phyloP scores from a whole-genome alignment of 2,888 invertebrate species.

The Mythimna pallens region DNA sequence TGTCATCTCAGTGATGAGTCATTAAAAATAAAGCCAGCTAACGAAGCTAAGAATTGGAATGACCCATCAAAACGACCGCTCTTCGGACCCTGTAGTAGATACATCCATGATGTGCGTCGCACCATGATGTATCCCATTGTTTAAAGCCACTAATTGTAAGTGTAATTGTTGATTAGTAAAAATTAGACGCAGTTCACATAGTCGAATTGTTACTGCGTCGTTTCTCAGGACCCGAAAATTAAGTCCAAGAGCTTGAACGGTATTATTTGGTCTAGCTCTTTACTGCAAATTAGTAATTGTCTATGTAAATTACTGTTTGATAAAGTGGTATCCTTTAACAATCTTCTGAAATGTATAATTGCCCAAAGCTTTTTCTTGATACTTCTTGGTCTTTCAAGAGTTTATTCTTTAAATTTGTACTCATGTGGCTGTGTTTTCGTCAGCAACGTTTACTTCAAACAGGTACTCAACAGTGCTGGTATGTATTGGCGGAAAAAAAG shows the following conservation, averaged over 20 bases:
- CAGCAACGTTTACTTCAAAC: too few species aligned
- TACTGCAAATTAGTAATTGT: too few species aligned
- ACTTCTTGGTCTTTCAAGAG: too few species aligned
- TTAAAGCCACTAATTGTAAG: slow-evolving; percentile 47
- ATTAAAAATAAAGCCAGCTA: slow-evolving; percentile 29
- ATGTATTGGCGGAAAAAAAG: too few species aligned
- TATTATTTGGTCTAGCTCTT: neutral
- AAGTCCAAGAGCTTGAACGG: neutral
- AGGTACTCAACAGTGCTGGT: too few species aligned
- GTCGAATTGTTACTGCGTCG: slow-evolving; percentile 8
- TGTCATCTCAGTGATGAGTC: slow-evolving; percentile 18
- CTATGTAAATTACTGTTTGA: too few species aligned
- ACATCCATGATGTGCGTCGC: slow-evolving; percentile 15
- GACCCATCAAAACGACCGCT: slow-evolving; percentile 50
- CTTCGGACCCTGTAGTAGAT: neutral
- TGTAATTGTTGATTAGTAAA: slow-evolving; percentile 49
- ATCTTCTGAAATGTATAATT: too few species aligned
- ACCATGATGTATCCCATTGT: slow-evolving; percentile 25
- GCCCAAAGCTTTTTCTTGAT: too few species aligned
- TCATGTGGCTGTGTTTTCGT: too few species aligned
- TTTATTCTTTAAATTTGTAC: too few species aligned
- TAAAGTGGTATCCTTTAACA: too few species aligned
- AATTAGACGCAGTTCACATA: slow-evolving; percentile 43
- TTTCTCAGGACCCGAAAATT: slow-evolving; percentile 21
- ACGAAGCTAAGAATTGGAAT: slow-evolving; percentile 48